Evolutionary conservation across 2,888 invertebrate genomes (phyloP), one percentile per base, ranked within the genome.

Genomic region (Phaonia tiefii): DNA sequence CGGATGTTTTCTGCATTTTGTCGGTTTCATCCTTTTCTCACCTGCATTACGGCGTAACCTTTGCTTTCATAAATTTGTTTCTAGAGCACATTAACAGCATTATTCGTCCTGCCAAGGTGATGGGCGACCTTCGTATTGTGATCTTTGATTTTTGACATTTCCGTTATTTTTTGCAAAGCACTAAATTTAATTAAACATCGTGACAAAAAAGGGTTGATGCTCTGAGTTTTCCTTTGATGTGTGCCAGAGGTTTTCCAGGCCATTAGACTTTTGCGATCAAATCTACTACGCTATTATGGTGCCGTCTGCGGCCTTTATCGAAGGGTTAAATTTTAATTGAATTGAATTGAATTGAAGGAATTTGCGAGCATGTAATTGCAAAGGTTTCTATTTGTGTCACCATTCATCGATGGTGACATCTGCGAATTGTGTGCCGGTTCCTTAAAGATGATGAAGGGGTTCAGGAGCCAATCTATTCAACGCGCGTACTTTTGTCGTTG

Each of bases 321-420:
- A 69, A 69, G 69, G 69, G 69, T 69, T 69, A 39, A 54, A 69
- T 69, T 77, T 75, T 78, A 81, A 81, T 81, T 78, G 81, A 81
- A 81, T 77, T 70, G 73, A 73, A 76, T 76, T 76, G 58, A 58
- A 77, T 74, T 77, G 75, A 60, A 71, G 75, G 65, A 89, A 88
- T 89, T 89, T 89, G 89, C 89, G 86, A 89, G 88, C 89, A 87
- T 89, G 88, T 89, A 89, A 89, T 89, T 89, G 88, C 86, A 83
- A 86, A 82, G 84, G 84, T 83, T 75, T 71, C 42, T 56, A 22
- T 84, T 75, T 71, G 56, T 56, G 39, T 11, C 63, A 49, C 11
- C 60, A 60, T 58, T 63, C 42, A 37, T 75, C 31, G 78, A 71
- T 81, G 81, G 78, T 81, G 81, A 81, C 81, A 81, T 81, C 81